Percentiles rank a stretch among this genome's conserved stretches.
Evolutionary conservation across 2,113 vertebrate species (phyloP).

Genomic region (Penelope pileata): DNA sequence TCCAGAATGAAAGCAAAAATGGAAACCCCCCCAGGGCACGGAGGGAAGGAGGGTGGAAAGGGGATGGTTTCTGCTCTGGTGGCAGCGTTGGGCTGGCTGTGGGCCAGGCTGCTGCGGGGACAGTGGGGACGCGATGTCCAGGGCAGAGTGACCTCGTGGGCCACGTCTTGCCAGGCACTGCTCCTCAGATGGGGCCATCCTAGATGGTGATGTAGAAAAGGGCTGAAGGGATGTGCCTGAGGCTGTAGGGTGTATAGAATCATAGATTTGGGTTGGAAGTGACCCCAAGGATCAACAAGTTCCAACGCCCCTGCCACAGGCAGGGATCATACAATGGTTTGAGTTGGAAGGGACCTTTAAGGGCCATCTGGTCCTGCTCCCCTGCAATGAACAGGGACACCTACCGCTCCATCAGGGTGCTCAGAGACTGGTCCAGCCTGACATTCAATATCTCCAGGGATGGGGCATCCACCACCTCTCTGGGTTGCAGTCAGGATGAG

Average conservation of each 20-base stretch:
- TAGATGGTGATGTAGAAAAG: not conserved
- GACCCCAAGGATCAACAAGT: too few relatives aligned
- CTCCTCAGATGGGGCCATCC: not conserved
- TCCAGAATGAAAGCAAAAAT: not conserved
- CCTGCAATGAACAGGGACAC: too few relatives aligned
- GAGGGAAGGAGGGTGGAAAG: not conserved
- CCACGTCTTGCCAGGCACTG: not conserved
- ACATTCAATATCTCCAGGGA: too few relatives aligned
- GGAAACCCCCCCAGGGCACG: not conserved
- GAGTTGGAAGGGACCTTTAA: too few relatives aligned
- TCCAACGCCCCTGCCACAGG: too few relatives aligned
- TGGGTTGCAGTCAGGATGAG: not conserved
- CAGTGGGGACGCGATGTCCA: not conserved
- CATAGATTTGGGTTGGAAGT: too few relatives aligned
- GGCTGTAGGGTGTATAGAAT: too few relatives aligned
- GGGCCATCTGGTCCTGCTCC: too few relatives aligned
- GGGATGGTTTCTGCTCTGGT: not conserved
- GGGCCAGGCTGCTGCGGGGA: not conserved
- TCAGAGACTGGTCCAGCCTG: too few relatives aligned
- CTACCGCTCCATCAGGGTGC: too few relatives aligned
- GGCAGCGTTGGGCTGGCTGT: not conserved
- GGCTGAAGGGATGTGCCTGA: not conserved
- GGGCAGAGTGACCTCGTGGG: not conserved
- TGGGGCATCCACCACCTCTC: too few relatives aligned
- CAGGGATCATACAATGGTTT: too few relatives aligned